Conservation (phyloP, 2,113 vertebrate species). For the Isurus oxyrinchus region DNA sequence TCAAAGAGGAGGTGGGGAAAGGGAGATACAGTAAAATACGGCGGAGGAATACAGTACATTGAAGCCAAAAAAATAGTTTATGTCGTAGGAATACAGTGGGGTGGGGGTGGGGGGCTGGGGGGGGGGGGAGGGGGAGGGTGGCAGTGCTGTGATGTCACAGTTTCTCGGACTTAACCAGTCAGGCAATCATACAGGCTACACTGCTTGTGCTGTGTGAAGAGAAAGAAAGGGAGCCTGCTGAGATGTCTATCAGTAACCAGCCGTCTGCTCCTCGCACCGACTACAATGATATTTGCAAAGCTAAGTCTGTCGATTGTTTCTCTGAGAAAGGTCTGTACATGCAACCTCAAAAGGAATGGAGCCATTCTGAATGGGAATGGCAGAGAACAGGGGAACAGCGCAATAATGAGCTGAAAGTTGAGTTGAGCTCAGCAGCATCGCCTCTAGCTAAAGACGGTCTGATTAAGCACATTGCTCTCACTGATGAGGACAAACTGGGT, state of each 20-base stretch:
- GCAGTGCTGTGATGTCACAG: conserved; percentile 57
- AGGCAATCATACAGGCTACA: conserved; percentile 44
- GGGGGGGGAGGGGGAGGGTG: conserved; percentile 55
- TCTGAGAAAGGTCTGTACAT: conserved; percentile 45
- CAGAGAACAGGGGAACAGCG: conserved; percentile 67
- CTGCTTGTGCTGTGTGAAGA: neutral
- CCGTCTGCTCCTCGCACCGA: conserved; percentile 64
- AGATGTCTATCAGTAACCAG: conserved; percentile 78
- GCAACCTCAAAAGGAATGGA: conserved; percentile 56
- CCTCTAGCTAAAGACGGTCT: conserved; percentile 52
- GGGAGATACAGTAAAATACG: too few relatives aligned
- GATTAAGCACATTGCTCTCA: conserved; percentile 64
- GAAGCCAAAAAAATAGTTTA: conserved; percentile 43
- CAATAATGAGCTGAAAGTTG: conserved; percentile 60
- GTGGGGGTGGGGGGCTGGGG: conserved; percentile 52
- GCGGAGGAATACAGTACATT: conserved; percentile 13
- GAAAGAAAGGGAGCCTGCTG: conserved; percentile 37
- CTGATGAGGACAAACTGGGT: conserved; percentile 84
- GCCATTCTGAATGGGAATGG: conserved; percentile 73
- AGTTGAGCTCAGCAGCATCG: conserved; percentile 56
- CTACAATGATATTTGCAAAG: conserved; percentile 69
- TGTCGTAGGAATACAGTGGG: conserved; percentile 48
- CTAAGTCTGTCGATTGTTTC: conserved; percentile 53
- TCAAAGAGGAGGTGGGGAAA: neutral
- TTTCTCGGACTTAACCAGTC: conserved; percentile 46